Percentiles rank a stretch among this genome's conserved stretches.
Conservation (phyloP, 2,113 vertebrate species). For the Scartelaos histophorus region DNA sequence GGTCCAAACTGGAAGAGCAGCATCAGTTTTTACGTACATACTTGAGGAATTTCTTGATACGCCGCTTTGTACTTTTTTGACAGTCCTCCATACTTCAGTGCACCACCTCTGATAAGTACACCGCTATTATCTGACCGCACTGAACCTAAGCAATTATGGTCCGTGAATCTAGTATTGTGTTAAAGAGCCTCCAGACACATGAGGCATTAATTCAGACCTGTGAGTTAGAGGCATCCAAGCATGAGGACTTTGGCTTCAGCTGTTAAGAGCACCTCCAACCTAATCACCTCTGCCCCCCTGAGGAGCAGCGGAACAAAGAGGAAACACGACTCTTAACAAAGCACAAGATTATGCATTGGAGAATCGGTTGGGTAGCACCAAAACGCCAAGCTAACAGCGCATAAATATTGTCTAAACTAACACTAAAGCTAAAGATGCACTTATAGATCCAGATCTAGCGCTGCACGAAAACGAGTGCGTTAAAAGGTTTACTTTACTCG, state of each 20-base stretch:
- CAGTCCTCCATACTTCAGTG: background rate
- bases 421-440: no score
- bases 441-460: background rate
- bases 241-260: constrained; percentile 34
- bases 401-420: background rate
- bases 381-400: background rate
- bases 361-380: background rate
- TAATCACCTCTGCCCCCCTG: constrained; percentile 41
- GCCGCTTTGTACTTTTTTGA: no score
- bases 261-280: constrained; percentile 47
- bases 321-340: background rate
- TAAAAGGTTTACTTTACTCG: background rate
- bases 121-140: constrained; percentile 13
- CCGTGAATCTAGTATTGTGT: constrained; percentile 34
- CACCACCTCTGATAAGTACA: background rate
- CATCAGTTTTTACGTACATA: no score
- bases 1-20: no score
- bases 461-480: background rate
- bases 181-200: constrained; percentile 25
- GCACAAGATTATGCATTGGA: background rate
- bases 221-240: constrained; percentile 30
- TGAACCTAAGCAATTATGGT: constrained; percentile 14
- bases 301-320: constrained; percentile 7
- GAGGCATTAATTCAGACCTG: constrained; percentile 23
- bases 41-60: no score